Percentiles rank a stretch among this genome's conserved stretches.
These are phyloP conservation scores for Sebastes trivittatus DNA, from an alignment of 2,797 vertebrate species.

Conservation along the genomic window DNA sequence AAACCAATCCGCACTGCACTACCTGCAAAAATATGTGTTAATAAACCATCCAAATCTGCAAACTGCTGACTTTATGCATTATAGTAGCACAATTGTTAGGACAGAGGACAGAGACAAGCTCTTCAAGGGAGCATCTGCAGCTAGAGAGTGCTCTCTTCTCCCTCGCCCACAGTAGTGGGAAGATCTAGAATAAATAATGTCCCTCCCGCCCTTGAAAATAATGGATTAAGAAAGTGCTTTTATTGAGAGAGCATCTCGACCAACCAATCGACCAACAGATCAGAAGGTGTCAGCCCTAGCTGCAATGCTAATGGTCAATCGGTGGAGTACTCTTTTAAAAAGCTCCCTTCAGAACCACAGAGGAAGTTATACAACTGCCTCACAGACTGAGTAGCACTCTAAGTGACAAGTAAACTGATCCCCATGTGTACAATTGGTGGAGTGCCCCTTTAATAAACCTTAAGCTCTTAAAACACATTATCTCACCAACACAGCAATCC, in stretches of 20 bases:
- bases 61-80: not conserved
- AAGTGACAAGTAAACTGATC: conserved; percentile 2
- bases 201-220: not conserved
- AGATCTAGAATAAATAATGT: not conserved
- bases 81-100: not conserved
- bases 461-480: conserved; percentile 20
- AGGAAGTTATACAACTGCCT: not conserved
- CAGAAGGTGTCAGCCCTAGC: not conserved
- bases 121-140: not conserved
- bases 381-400: not conserved
- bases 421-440: conserved; percentile 1
- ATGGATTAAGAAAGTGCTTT: not conserved
- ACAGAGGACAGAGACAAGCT: not conserved
- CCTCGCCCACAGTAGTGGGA: not conserved
- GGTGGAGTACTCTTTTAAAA: not conserved
- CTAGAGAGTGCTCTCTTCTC: no score
- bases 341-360: not conserved
- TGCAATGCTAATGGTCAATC: not conserved
- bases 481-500: conserved; percentile 11
- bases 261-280: not conserved
- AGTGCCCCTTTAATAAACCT: conserved; percentile 29
- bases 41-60: not conserved
- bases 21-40: not conserved
- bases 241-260: not conserved
- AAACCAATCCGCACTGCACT: not conserved